Evolutionary conservation across 2,113 vertebrate species (phyloP).

Genomic region (Murina feae): DNA sequence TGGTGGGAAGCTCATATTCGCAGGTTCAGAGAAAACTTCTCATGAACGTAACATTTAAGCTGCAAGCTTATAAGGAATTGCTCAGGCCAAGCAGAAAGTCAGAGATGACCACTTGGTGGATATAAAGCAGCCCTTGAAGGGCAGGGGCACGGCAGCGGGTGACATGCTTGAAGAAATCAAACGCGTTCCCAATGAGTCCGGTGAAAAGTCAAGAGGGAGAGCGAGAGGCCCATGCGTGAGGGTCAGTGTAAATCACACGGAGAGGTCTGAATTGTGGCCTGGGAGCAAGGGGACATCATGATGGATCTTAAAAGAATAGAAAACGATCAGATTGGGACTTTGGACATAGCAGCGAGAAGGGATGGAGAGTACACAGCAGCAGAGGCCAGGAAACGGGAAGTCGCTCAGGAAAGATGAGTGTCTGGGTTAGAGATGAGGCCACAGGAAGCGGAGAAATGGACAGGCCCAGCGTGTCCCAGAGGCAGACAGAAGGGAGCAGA

Average conservation of each 20-base stretch:
- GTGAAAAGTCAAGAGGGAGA: neutral
- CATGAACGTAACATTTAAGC: neutral
- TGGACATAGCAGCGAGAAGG: neutral
- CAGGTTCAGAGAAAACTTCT: neutral
- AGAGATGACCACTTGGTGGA: neutral
- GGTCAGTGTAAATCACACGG: neutral
- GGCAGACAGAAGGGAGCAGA: neutral
- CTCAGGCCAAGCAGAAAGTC: neutral
- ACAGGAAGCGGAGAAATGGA: neutral
- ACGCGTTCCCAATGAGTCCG: neutral
- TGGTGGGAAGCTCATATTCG: neutral
- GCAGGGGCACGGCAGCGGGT: neutral
- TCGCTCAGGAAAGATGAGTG: neutral
- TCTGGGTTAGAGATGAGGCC: neutral
- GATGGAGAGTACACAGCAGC: neutral
- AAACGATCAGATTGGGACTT: neutral
- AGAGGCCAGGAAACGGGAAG: neutral
- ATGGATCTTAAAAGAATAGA: neutral
- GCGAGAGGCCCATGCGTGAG: no score
- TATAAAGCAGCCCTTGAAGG: neutral
- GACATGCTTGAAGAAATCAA: neutral
- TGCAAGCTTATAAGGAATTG: neutral
- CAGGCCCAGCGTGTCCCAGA: neutral
- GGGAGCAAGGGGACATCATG: neutral
- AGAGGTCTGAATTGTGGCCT: neutral